Evolutionary conservation across 2,888 invertebrate genomes (phyloP), one percentile per base, ranked within the genome.

Genomic region (Cetonia aurata): DNA sequence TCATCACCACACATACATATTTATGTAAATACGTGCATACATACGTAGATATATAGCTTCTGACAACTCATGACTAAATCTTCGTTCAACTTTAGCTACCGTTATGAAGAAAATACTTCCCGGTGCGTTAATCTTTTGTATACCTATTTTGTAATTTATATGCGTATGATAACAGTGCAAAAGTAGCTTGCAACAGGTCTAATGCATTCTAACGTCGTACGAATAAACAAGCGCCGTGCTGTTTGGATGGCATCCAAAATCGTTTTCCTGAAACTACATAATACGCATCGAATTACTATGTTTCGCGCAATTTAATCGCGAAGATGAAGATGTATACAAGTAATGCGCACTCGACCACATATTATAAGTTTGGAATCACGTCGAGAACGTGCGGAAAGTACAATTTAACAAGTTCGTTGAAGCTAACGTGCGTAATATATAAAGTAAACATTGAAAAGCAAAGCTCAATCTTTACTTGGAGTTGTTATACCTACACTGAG

Each of bases 121-220:
- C 42, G 57, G 57, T 57, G 57, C 57, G 41, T 57, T 57, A 57
- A 57, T 57, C 57, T 57, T 41, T 57, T 9, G 37, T 37, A 37
- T 37, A 57, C 37, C 57, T 8, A 57, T 41, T 15, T 57, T 57
- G 15, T 37, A 37, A 37, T 6, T 3, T 37, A 37, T 17, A 57
- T 57, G 25, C 25, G 25, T 25, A 25, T 17, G 12, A 56, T 57
- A 41, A 57, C 17, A 57, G 17, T 37, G 57, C 37, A 19, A 41
- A 41, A 57, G 15, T 15, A 17, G 37, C 17, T 37, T 37, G 10
- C 41, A 17, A 6, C 9, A 17, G 41, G 13, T 57, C 41, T n/a
- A 17, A 57, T n/a, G 17, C 19, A 60, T 46, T 60, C 46, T 48
- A 60, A 10, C 31, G n/a, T 25, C 25, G 31, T 60, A 13, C 19